phyloP scores from a whole-genome alignment of 2,113 vertebrate genomes.

The Peromyscus leucopus region DNA sequence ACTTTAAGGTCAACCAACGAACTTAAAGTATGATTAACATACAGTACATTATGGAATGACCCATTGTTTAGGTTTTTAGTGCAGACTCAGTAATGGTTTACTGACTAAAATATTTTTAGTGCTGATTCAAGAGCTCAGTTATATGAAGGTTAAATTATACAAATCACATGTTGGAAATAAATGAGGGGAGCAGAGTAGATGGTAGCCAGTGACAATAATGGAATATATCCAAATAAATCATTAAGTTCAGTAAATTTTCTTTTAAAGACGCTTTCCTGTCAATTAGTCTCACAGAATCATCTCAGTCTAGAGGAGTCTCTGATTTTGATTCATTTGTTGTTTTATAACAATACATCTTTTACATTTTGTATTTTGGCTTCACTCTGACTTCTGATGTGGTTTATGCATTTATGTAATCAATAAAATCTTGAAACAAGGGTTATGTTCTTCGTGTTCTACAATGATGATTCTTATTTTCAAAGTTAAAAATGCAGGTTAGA shows the following conservation, averaged over 20 bases:
- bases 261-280: not conserved
- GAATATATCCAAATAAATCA: not conserved
- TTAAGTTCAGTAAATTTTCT: slow-evolving; percentile 38
- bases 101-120: not conserved
- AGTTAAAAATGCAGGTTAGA: not conserved
- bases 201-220: not conserved
- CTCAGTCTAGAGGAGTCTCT: not conserved
- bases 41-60: not conserved
- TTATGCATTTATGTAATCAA: slow-evolving; percentile 52
- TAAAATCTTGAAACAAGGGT: slow-evolving; percentile 41
- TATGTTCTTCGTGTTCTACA: not conserved
- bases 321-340: slow-evolving; percentile 54
- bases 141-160: not conserved
- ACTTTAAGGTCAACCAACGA: not conserved
- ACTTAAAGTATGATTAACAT: not conserved
- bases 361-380: slow-evolving; percentile 51
- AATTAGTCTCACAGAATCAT: slow-evolving; percentile 56
- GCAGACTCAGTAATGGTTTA: slow-evolving; percentile 17
- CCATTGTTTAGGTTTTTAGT: slow-evolving; percentile 44
- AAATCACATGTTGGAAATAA: slow-evolving; percentile 19
- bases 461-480: slow-evolving; percentile 37
- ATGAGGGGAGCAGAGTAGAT: not conserved
- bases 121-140: not conserved
- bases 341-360: not conserved
- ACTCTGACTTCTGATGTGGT: slow-evolving; percentile 40